Evolutionary conservation across 2,888 invertebrate species (phyloP), one percentile per base, ranked within the genome.

Genomic region (Melieria omissa): DNA sequence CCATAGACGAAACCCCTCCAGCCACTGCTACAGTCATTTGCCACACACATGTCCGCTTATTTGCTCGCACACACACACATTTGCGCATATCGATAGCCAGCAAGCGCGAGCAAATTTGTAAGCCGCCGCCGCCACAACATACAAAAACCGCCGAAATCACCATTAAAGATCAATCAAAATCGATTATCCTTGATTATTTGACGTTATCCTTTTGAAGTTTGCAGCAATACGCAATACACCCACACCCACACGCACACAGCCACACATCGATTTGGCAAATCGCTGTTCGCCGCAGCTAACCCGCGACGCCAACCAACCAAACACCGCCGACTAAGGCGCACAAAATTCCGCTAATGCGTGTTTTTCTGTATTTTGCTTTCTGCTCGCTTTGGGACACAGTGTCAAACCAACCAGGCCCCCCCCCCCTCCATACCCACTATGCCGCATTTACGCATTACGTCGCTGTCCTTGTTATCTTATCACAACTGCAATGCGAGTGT

Each of bases 121-220:
- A 12, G 12, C 49, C 9, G 12, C 49, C 9, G 12, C 49, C 49
- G 12, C 49, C 49, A 49, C 9, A 49, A 49, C n/a, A 60, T 6
- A 65, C 16, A 49, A 49, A 62, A 42, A 65, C 45, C 46, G 16
- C 41, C 29, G 42, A 46, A 64, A 45, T 66, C 54, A 70, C 70
- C 64, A 64, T 83, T 83, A 83, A 80, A 81, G 82, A 84, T 84
- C 84, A 84, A 84, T 84, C 85, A 84, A 82, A 84, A 81, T 76
- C 81, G 83, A 83, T 84, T 84, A 84, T 84, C 83, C 83, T 83
- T 80, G 83, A 83, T 83, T 82, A 84, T 81, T 84, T 83, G 83
- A 83, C 81, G 79, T 83, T 84, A 84, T 84, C 83, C 83, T 79
- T 83, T 84, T 75, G 71, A 68, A 66, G 66, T 66, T 49, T 8